Base-by-base conservation (phyloP, 2,113 vertebrate species). In the Hiodon tergisus region DNA sequence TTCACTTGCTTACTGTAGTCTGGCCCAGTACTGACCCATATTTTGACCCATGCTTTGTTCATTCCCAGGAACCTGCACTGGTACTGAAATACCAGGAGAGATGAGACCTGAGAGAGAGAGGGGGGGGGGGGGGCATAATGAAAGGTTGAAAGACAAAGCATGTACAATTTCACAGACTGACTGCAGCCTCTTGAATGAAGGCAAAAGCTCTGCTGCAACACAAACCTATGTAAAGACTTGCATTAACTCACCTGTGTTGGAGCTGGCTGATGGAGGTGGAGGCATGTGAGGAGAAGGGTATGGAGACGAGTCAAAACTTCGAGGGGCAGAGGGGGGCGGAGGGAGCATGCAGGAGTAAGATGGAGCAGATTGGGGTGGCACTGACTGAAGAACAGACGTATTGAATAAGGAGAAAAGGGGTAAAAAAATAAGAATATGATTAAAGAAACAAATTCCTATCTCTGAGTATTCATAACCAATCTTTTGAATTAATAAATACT, bases 11-110 rank as follows among this genome's bases (percentile, higher is more conserved):
- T 84, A 93, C 82, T 93, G 90, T 83, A 94, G 85, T 73, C 91
- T 85, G 81, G 92, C 87, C 93, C 93, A 94, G 80, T 92, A 93
- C 79, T 93, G 93, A 77, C 88, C 87, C 82, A 91, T 78, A 85
- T 85, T 90, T 78, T 90, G 89, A 79, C 85, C 78, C 81, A 92
- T 88, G 81, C 82, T 85, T 73, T 89, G 90, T 69, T 93, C 91
- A 59, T 84, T 81, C 58, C 92, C 91, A 69, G 92, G 91, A 65
- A 93, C 92, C 82, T 93, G 91, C 63, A 90, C 90, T 1, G 91
- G 89, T 75, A 92, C 89, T 17, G 90, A 93, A 57, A 92, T 87
- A 0, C 91, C 91, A 0, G 93, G 89, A 0, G 90, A 90, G 82
- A 92, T 90, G 80, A 92, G 86, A 65, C 90, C 90, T 91, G 80